phyloP scores from a whole-genome alignment of 2,113 vertebrate genomes.

The Entomyzon cyanotis region DNA sequence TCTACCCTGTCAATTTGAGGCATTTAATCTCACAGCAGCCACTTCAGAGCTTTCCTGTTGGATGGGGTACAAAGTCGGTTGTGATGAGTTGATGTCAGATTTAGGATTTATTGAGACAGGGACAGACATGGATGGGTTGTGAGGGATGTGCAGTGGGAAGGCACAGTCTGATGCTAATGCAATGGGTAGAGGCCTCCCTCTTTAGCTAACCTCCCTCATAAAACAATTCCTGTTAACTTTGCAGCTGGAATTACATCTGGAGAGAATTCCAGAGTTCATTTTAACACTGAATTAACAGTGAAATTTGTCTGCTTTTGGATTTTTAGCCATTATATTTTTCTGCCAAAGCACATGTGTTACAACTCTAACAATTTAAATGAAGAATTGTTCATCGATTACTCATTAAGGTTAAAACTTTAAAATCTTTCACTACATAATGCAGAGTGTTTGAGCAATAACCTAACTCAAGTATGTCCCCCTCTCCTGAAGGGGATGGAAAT shows the following conservation, averaged over 20 bases:
- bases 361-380: not conserved
- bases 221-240: fast-evolving
- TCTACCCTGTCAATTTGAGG: not conserved
- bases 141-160: not conserved
- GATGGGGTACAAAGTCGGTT: not conserved
- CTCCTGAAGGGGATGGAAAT: slow-evolving; percentile 29
- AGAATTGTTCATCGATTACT: not conserved
- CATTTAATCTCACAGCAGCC: not conserved
- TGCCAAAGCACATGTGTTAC: not conserved
- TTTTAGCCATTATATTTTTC: not conserved
- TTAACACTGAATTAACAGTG: not conserved
- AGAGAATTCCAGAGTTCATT: not conserved
- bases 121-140: not conserved
- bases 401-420: not conserved
- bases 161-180: not conserved
- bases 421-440: not conserved
- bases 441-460: not conserved
- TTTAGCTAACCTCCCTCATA: not conserved
- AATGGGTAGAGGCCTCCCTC: not conserved
- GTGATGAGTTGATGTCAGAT: not conserved
- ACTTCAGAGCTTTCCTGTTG: not conserved
- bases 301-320: not conserved
- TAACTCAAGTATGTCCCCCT: not conserved
- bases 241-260: not conserved
- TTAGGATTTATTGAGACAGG: not conserved